phyloP scores from a whole-genome alignment of 1,140 invertebrate genomes.

The Aricia agestis region DNA sequence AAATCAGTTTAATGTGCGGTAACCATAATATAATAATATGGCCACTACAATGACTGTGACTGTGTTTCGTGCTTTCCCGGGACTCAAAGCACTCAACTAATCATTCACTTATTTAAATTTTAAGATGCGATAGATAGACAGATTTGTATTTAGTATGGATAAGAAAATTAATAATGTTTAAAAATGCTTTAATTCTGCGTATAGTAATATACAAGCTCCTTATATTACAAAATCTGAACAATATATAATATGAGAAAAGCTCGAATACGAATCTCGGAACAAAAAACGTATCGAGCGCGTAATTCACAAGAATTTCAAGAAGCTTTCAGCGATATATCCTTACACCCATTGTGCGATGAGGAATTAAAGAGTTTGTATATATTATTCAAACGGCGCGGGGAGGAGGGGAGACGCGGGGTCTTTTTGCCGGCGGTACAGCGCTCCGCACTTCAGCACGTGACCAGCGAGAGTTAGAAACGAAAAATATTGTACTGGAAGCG shows the following conservation, averaged over 20 bases:
- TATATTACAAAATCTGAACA: not conserved
- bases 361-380: conserved; percentile 62
- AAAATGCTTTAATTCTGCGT: no score
- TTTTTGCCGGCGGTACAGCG: conserved; percentile 63
- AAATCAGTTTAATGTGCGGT: no score
- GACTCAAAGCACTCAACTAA: no score
- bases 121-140: no score
- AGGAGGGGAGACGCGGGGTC: conserved; percentile 36
- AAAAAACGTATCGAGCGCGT: not conserved
- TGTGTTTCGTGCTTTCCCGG: no score
- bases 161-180: no score
- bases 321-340: not conserved
- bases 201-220: no score
- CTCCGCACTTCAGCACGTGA: conserved; percentile 70
- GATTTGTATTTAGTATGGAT: no score
- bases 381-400: conserved; percentile 54
- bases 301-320: conserved; percentile 1
- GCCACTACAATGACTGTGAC: no score
- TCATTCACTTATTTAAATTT: no score
- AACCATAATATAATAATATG: no score
- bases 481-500: conserved; percentile 35
- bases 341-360: conserved; percentile 28
- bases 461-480: conserved; percentile 43
- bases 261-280: not conserved
- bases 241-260: not conserved